A percentile compares a stretch with the other conserved stretches of the same genome.
Conservation (phyloP, 1,140 invertebrate species). For the Drosophila persimilis region DNA sequence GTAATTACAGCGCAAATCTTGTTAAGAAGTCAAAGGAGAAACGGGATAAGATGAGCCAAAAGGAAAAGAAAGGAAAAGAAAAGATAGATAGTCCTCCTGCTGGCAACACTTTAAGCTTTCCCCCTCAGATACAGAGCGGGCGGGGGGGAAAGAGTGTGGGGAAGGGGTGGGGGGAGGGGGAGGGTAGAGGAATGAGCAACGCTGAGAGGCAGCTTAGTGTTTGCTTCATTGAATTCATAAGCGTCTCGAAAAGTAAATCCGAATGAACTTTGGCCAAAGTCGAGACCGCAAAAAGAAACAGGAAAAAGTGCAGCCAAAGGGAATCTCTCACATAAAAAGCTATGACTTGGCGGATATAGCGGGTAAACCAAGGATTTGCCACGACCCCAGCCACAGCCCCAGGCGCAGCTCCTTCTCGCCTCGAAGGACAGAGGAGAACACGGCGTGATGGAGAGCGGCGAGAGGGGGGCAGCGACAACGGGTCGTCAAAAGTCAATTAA, state of each 20-base stretch:
- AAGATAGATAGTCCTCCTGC: conserved; percentile 35
- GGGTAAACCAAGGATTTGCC: conserved; percentile 39
- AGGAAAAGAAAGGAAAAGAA: background rate
- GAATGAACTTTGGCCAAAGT: conserved; percentile 43
- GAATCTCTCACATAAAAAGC: conserved; percentile 40
- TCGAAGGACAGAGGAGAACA: background rate
- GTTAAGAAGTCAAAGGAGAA: conserved; percentile 46
- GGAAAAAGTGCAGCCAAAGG: conserved; percentile 23
- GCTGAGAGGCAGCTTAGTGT: conserved; percentile 63
- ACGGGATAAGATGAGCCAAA: conserved; percentile 13
- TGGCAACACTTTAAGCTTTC: conserved; percentile 31
- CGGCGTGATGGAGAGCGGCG: no score
- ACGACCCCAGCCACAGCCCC: no score
- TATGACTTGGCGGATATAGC: conserved; percentile 20
- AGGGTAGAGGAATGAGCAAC: conserved; percentile 21
- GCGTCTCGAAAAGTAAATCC: conserved; percentile 57
- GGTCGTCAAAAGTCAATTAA: conserved; percentile 78
- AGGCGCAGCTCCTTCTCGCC: background rate
- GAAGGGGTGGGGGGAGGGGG: conserved; percentile 4
- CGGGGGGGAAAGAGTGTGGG: no score
- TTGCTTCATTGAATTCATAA: conserved; percentile 76
- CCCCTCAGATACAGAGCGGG: background rate
- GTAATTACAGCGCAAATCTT: conserved; percentile 72
- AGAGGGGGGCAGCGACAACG: conserved; percentile 11
- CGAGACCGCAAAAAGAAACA: conserved; percentile 10